These are phyloP conservation scores for Brachionus rotundiformis DNA, from an alignment of 1,140 invertebrate species.

Conservation along the genomic window DNA sequence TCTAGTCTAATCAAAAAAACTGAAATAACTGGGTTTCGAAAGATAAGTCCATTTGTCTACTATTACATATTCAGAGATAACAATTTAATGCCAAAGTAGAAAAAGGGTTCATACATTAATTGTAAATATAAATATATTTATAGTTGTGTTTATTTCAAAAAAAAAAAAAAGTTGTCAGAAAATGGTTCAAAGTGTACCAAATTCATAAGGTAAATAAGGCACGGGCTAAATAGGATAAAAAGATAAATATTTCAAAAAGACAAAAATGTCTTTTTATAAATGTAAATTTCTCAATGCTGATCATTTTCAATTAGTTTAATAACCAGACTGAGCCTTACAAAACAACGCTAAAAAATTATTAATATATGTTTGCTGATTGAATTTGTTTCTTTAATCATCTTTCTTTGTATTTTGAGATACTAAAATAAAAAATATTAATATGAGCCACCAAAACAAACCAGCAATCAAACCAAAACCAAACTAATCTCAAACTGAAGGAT, in stretches of 20 bases:
- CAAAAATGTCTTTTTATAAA: neutral
- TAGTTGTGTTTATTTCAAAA: neutral
- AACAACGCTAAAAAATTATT: neutral
- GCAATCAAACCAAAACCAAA: conserved; percentile 16
- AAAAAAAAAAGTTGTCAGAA: neutral
- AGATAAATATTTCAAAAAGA: conserved; percentile 33
- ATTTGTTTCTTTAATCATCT: neutral
- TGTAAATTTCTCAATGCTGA: neutral
- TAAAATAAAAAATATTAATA: conserved; percentile 15
- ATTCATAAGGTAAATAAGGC: conserved; percentile 15
- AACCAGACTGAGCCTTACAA: neutral
- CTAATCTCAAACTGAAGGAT: neutral
- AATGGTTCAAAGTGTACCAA: neutral
- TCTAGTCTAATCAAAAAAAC: neutral
- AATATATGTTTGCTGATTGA: neutral
- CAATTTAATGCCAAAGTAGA: conserved; percentile 1
- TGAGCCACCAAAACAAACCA: neutral
- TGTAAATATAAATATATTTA: conserved; percentile 28
- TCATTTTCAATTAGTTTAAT: neutral
- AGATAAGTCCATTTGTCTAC: neutral
- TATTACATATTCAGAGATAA: neutral
- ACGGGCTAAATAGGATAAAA: conserved; percentile 34
- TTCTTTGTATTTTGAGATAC: neutral
- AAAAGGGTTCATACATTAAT: neutral
- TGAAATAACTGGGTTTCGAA: neutral